These are phyloP conservation scores for Chanos chanos DNA, from an alignment of 2,797 vertebrate species.

Conservation along the genomic window DNA sequence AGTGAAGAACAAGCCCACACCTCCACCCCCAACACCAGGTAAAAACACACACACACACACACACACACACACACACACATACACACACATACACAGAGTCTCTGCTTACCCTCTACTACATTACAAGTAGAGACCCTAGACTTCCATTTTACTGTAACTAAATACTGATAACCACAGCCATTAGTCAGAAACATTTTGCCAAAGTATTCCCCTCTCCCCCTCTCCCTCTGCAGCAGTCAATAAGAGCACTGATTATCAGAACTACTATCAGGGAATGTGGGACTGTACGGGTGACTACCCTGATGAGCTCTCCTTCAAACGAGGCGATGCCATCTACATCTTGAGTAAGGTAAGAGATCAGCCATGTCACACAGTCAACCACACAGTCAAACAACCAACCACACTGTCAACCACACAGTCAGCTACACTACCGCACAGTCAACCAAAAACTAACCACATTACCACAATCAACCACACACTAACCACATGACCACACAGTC, in stretches of 20 bases:
- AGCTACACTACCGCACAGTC: too few relatives aligned
- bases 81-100: slow-evolving; percentile 11
- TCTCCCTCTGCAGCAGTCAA: slow-evolving; percentile 55
- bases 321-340: slow-evolving; percentile 93
- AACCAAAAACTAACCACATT: too few relatives aligned
- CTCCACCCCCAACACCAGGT: slow-evolving; percentile 67
- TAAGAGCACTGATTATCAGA: slow-evolving; percentile 82
- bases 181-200: too few relatives aligned
- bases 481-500: too few relatives aligned
- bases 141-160: too few relatives aligned
- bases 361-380: neutral
- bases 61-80: neutral
- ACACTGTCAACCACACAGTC: too few relatives aligned
- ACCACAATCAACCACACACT: too few relatives aligned
- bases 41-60: slow-evolving; percentile 29
- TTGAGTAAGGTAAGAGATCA: slow-evolving; percentile 86
- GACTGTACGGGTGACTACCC: slow-evolving; percentile 82
- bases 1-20: slow-evolving; percentile 62
- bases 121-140: too few relatives aligned
- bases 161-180: neutral
- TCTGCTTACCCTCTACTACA: slow-evolving; percentile 8
- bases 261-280: slow-evolving; percentile 94
- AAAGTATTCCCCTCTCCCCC: slow-evolving; percentile 8
- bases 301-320: slow-evolving; percentile 93
- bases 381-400: slow-evolving; percentile 9